These are phyloP conservation scores for Eugnorisma glareosa DNA, from an alignment of 2,888 invertebrate species.

Conservation along the genomic window DNA sequence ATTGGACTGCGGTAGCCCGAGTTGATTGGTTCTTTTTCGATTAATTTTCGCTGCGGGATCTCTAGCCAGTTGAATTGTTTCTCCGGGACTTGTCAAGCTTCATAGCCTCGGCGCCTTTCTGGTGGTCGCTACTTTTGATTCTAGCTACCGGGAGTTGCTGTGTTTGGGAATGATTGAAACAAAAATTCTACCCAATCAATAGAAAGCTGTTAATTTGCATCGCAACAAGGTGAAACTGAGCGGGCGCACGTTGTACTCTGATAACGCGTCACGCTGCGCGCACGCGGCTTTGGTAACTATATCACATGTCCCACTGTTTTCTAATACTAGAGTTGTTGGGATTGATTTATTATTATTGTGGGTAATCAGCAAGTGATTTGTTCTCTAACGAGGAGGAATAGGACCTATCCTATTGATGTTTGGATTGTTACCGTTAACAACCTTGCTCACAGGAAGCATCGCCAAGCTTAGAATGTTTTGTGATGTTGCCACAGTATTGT, in stretches of 20 bases:
- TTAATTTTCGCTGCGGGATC: not conserved
- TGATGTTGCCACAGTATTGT: not conserved
- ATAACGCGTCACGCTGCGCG: slow-evolving; percentile 67
- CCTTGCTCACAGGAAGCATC: not conserved
- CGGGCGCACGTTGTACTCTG: slow-evolving; percentile 64
- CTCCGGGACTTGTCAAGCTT: not conserved
- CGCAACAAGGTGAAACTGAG: slow-evolving; percentile 58
- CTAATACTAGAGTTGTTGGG: slow-evolving; percentile 51
- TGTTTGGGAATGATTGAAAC: slow-evolving; percentile 21
- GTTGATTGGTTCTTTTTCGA: no score
- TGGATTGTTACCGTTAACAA: not conserved
- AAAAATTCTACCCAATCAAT: slow-evolving; percentile 54
- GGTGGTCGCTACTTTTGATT: not conserved
- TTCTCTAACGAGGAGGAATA: not conserved
- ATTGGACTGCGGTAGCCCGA: not conserved
- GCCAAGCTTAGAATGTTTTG: not conserved
- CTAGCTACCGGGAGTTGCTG: not conserved
- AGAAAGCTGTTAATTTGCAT: slow-evolving; percentile 66
- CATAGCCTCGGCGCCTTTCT: not conserved
- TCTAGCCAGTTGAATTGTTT: not conserved
- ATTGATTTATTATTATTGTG: slow-evolving; percentile 45
- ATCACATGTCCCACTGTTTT: slow-evolving; percentile 64
- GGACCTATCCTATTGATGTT: no score
- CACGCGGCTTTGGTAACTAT: slow-evolving; percentile 58
- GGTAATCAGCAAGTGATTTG: not conserved